Evolutionary conservation across 2,888 invertebrate species (phyloP).

Genomic region (Melanostoma scalare): DNA sequence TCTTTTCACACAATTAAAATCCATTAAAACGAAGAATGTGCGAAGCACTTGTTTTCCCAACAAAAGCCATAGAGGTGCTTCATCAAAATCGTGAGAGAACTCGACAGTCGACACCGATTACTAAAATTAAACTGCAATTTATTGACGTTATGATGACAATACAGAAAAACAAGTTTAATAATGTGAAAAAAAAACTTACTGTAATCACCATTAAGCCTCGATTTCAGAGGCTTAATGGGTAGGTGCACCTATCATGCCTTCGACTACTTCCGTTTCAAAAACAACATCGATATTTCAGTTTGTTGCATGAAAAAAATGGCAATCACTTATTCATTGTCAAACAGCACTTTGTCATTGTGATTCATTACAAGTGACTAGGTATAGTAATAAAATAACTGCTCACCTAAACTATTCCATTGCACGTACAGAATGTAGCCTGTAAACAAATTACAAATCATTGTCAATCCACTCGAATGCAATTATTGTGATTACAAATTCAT

Average conservation of each 20-base stretch:
- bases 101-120: not conserved
- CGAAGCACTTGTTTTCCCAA: too few species aligned
- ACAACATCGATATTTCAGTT: not conserved
- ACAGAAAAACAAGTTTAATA: not conserved
- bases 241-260: not conserved
- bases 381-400: not conserved
- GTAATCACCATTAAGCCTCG: slow-evolving; percentile 22
- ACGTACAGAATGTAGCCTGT: slow-evolving; percentile 25
- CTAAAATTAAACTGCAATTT: slow-evolving; percentile 2
- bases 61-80: too few species aligned
- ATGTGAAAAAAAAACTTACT: not conserved
- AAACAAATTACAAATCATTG: slow-evolving; percentile 12
- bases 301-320: slow-evolving; percentile 3
- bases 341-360: not conserved
- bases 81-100: too few species aligned
- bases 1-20: too few species aligned
- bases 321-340: slow-evolving; percentile 25
- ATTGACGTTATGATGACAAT: not conserved
- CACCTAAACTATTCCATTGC: slow-evolving; percentile 2
- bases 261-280: slow-evolving; percentile 39
- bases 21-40: too few species aligned
- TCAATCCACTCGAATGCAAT: slow-evolving; percentile 1
- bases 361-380: slow-evolving; percentile 13
- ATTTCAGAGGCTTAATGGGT: slow-evolving; percentile 1
- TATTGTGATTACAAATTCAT: slow-evolving; percentile 35